Base-by-base conservation (phyloP, 1,140 invertebrate species). In the Trachymyrmex septentrionalis region DNA sequence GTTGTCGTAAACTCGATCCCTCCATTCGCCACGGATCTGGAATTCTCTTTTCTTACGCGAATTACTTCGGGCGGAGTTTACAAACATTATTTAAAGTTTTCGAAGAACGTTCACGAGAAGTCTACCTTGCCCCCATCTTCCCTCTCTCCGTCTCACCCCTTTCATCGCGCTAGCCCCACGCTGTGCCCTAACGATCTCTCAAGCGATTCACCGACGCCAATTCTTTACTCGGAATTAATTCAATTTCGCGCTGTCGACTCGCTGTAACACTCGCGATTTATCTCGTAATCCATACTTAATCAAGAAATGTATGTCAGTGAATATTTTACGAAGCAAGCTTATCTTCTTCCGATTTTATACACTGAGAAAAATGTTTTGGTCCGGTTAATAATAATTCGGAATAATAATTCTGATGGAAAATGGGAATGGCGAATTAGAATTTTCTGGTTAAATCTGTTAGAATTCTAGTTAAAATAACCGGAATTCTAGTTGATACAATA, bases 81-180 rank as follows among this genome's bases (percentile, higher is more conserved):
- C 85, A 91, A 93, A 92, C 87, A 87, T 92, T 93, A 92, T 93
- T 93, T 93, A 92, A 93, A 93, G 77, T 93, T 93, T 86, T 81
- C 81, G 34, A 82, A 59, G 80, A 86, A 84, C 75, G 82, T 59
- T 81, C 55, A 50, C 64, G 57, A 57, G 30, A 77, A 73, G 55
- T 88, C 89, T 82, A 67, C 81, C 86, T 50, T 85, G 78, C 55
- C 27, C 38, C 1, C 10, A 16, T 14, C 27, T 19, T 66, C 30
- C 19, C 19, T 80, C 50, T 9, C 34, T 21, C 53, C 38, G 7
- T 61, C 16, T 80, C 76, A 75, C 78, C 38, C 48, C 69, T 75
- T 82, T 77, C 53, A 67, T 34, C 59, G 59, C 72, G n/a, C 78
- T 69, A 14, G 1, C n/a, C 27, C 14, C 38, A n/a, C n/a, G 53